A percentile compares a stretch with the other conserved stretches of the same genome.
phyloP scores from a whole-genome alignment of 2,113 vertebrate genomes.

The Xenotilapia flavipinnis region DNA sequence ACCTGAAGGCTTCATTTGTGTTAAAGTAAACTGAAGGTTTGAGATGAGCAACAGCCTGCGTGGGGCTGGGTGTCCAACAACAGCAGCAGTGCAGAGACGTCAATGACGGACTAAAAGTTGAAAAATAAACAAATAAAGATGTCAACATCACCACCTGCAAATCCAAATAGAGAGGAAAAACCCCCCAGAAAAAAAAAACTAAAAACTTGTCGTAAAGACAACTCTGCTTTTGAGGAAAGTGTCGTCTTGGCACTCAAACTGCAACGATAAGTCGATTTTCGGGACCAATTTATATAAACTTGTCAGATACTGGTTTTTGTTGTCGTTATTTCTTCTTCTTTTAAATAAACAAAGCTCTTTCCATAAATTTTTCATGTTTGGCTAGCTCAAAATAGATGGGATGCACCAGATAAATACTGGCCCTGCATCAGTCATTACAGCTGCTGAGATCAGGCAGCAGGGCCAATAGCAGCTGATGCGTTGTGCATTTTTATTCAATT shows the following conservation, averaged over 20 bases:
- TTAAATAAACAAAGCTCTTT: neutral
- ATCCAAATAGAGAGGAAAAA: neutral
- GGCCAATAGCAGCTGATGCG: neutral
- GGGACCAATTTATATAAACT: neutral
- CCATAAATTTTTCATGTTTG: neutral
- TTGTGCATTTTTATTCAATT: neutral
- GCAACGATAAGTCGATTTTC: neutral
- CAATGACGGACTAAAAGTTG: neutral
- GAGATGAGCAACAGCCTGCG: neutral
- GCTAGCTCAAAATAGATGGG: neutral
- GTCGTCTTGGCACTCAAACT: neutral
- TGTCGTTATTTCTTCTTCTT: neutral
- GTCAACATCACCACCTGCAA: neutral
- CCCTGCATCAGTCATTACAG: neutral
- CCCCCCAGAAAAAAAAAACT: neutral
- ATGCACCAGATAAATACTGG: neutral
- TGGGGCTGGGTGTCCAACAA: neutral
- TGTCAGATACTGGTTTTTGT: neutral
- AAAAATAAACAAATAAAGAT: neutral
- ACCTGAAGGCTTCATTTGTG: constrained; percentile 3
- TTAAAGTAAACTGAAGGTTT: neutral
- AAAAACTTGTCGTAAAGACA: neutral
- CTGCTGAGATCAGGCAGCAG: neutral
- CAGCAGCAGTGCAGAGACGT: neutral
- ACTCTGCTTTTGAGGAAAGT: neutral